These are phyloP conservation scores for Acromyrmex echinatior DNA, from an alignment of 1,140 invertebrate genomes.

Conservation along the genomic window DNA sequence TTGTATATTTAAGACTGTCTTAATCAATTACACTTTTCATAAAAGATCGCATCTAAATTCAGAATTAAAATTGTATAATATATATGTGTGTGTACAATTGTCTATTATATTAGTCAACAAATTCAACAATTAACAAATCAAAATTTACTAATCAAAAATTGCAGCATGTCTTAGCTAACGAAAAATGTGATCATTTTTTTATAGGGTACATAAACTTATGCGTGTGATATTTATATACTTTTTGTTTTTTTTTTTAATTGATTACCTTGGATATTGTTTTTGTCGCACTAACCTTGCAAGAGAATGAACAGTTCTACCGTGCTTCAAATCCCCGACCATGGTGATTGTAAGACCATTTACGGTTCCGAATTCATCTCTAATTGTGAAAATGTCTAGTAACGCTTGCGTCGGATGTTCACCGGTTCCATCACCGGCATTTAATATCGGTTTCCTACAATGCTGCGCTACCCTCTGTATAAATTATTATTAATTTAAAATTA, in stretches of 20 bases:
- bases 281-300: conserved; percentile 90
- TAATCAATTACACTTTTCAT: neutral
- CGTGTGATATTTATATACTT: neutral
- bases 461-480: conserved; percentile 91
- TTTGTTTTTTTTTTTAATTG: neutral
- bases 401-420: conserved; percentile 99
- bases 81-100: neutral
- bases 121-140: no score
- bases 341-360: conserved; percentile 98
- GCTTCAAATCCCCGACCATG: conserved; percentile 98
- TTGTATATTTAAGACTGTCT: neutral
- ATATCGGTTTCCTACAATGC: conserved; percentile 94
- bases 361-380: conserved; percentile 99
- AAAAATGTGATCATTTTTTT: neutral
- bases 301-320: conserved; percentile 99
- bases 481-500: conserved; percentile 17
- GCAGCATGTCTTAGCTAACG: neutral
- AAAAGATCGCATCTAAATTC: neutral
- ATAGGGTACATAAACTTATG: neutral
- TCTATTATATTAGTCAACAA: neutral
- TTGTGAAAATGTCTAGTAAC: conserved; percentile 98
- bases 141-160: neutral
- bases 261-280: neutral
- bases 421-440: conserved; percentile 99
- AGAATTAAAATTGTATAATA: neutral